phyloP scores from a whole-genome alignment of 2,113 vertebrate species.

The Platycercus adscitus region DNA sequence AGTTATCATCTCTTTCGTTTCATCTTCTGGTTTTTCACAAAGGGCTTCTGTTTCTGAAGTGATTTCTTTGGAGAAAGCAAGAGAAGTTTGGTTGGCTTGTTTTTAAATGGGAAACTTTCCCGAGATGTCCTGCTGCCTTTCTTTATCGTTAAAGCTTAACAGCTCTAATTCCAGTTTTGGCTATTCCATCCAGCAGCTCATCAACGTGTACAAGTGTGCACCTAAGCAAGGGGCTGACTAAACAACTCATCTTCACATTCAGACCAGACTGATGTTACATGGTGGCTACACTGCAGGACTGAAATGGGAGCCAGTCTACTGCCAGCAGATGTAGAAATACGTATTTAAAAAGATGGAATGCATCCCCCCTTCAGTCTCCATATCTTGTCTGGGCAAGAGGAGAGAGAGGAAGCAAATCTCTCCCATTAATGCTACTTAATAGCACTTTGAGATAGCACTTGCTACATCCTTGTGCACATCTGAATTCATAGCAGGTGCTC shows the following conservation, averaged over 20 bases:
- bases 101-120: background rate
- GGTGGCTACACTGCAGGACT: background rate
- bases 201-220: background rate
- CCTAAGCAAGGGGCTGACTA: background rate
- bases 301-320: background rate
- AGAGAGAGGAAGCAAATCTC: background rate
- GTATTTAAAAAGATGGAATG: background rate
- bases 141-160: background rate
- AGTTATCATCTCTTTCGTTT: slow-evolving; percentile 74
- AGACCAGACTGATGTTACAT: background rate
- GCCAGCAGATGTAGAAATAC: background rate
- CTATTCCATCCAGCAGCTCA: background rate
- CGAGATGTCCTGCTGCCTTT: background rate
- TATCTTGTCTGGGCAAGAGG: background rate
- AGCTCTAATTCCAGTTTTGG: background rate
- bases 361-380: background rate
- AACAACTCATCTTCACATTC: background rate
- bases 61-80: slow-evolving; percentile 81
- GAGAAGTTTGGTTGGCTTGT: background rate
- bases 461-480: background rate
- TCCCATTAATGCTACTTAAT: background rate
- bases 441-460: background rate
- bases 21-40: slow-evolving; percentile 90
- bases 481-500: background rate
- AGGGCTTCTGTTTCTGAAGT: slow-evolving; percentile 93